phyloP scores from a whole-genome alignment of 2,888 invertebrate genomes.

The Mimas tiliae region DNA sequence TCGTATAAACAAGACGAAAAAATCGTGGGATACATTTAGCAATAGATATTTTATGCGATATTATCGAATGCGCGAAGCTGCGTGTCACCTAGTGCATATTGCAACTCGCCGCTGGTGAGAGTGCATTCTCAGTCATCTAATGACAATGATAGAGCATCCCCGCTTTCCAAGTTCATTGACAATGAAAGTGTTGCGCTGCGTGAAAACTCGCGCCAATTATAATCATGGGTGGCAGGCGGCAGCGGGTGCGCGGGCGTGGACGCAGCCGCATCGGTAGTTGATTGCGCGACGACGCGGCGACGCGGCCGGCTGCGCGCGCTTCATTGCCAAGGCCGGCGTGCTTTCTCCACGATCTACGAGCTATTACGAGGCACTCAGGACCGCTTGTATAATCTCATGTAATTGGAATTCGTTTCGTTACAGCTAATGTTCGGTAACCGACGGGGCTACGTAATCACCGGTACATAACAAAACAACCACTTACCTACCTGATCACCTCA shows the following conservation, averaged over 20 bases:
- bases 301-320: constrained; percentile 60
- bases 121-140: constrained; percentile 79
- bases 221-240: constrained; percentile 41
- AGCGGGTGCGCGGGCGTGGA: constrained; percentile 35
- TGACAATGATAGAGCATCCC: constrained; percentile 80
- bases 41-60: constrained; percentile 3
- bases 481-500: constrained; percentile 35
- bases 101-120: constrained; percentile 71
- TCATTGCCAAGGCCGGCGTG: constrained; percentile 81
- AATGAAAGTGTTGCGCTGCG: constrained; percentile 81
- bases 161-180: constrained; percentile 84
- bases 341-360: constrained; percentile 73
- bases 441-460: constrained; percentile 25
- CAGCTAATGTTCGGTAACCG: constrained; percentile 22
- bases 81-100: constrained; percentile 57
- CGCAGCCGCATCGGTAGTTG: constrained; percentile 39
- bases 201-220: constrained; percentile 78
- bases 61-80: constrained; percentile 56
- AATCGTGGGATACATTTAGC: too few relatives aligned
- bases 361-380: constrained; percentile 64
- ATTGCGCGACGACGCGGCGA: constrained; percentile 46
- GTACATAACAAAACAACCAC: constrained; percentile 34
- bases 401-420: constrained; percentile 62
- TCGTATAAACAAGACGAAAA: too few relatives aligned
- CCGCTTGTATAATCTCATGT: constrained; percentile 69